These are phyloP conservation scores for Mercenaria mercenaria DNA, from an alignment of 1,140 invertebrate species.

Conservation along the genomic window DNA sequence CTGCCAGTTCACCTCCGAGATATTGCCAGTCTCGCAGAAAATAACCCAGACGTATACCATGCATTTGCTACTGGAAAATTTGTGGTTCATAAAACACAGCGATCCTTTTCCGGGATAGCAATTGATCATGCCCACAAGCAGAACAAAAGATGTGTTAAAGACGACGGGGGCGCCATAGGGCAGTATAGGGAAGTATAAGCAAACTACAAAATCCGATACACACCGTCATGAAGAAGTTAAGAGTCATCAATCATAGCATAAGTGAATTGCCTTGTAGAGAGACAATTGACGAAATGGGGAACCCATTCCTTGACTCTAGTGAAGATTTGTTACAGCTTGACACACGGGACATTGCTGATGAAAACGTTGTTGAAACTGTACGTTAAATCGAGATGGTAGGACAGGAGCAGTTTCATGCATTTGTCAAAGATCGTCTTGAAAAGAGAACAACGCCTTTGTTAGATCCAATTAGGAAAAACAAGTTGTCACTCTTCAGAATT, in stretches of 20 bases:
- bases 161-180: conserved; percentile 62
- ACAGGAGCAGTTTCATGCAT: background rate
- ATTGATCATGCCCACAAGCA: conserved; percentile 79
- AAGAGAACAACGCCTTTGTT: background rate
- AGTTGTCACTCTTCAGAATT: background rate
- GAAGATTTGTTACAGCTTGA: background rate
- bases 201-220: too few species aligned
- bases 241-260: conserved; percentile 40
- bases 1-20: conserved; percentile 59
- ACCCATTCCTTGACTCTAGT: background rate
- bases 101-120: conserved; percentile 64
- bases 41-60: background rate
- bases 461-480: conserved; percentile 3
- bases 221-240: background rate
- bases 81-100: conserved; percentile 33
- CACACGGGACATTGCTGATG: background rate
- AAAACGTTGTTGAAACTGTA: background rate
- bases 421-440: background rate
- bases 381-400: background rate
- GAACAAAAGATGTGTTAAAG: conserved; percentile 68
- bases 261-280: too few species aligned
- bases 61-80: background rate
- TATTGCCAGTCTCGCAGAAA: background rate
- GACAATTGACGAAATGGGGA: background rate
- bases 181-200: too few species aligned